Evolutionary conservation across 2,797 vertebrate species (phyloP).

Genomic region (Notolabrus celidotus): DNA sequence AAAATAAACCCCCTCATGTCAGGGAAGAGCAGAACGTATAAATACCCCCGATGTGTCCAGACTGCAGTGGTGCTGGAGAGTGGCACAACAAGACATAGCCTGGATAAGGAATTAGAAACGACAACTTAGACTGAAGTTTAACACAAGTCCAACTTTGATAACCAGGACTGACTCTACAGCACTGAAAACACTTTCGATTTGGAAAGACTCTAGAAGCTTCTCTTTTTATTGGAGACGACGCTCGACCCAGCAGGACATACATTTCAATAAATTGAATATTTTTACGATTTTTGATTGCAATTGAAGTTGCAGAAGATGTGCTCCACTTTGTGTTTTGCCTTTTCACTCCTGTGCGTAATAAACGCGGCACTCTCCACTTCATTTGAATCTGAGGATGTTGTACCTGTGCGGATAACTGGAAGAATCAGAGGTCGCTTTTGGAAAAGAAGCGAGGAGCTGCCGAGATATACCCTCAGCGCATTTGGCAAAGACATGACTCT

Average conservation of each 20-base stretch:
- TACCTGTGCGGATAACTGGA: slow-evolving; percentile 78
- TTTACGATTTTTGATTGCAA: slow-evolving; percentile 7
- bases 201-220: slow-evolving; percentile 14
- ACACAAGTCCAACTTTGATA: slow-evolving; percentile 39
- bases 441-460: slow-evolving; percentile 82
- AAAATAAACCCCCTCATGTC: slow-evolving; percentile 95
- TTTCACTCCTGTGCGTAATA: slow-evolving; percentile 68
- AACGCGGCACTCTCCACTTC: slow-evolving; percentile 54
- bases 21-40: slow-evolving; percentile 92
- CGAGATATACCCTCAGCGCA: slow-evolving; percentile 82
- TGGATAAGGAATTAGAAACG: slow-evolving; percentile 25
- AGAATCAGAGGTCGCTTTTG: slow-evolving; percentile 73
- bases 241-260: slow-evolving; percentile 16
- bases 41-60: slow-evolving; percentile 88
- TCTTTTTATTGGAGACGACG: slow-evolving; percentile 4
- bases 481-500: slow-evolving; percentile 88
- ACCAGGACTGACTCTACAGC: slow-evolving; percentile 50
- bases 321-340: slow-evolving; percentile 47
- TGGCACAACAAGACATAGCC: slow-evolving; percentile 48
- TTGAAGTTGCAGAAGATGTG: slow-evolving; percentile 66
- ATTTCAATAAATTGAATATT: slow-evolving; percentile 4
- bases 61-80: slow-evolving; percentile 77
- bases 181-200: slow-evolving; percentile 37
- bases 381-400: slow-evolving; percentile 81
- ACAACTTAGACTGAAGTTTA: slow-evolving; percentile 31